Conservation (phyloP, 2,113 vertebrate species). For the Hippopotamus amphibius region DNA sequence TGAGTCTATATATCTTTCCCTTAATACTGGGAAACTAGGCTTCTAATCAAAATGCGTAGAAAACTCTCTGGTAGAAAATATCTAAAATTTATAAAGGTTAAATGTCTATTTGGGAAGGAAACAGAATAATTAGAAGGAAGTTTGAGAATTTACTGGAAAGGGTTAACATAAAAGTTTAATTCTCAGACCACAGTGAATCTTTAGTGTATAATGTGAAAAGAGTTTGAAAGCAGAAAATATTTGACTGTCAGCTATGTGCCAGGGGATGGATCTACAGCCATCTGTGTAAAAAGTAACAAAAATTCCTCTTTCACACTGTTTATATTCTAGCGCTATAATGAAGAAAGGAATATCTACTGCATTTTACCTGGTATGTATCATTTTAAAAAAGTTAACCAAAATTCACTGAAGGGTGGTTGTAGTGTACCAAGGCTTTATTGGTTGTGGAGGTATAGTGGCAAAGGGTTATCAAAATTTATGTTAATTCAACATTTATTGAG, state of each 20-base stretch:
- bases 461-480: background rate
- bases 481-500: background rate
- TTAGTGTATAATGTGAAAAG: background rate
- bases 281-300: background rate
- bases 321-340: background rate
- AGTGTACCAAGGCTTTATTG: background rate
- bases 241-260: background rate
- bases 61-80: background rate
- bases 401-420: background rate
- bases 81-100: background rate
- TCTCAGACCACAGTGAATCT: background rate
- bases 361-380: background rate
- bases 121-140: background rate
- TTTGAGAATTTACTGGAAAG: background rate
- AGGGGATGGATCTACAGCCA: background rate
- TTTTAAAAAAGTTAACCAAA: background rate
- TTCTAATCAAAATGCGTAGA: background rate
- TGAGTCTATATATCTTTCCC: background rate
- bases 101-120: background rate
- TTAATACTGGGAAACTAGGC: background rate
- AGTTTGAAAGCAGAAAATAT: background rate
- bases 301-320: background rate
- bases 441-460: accelerated
- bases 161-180: background rate
- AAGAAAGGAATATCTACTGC: background rate